Percentiles rank a stretch among this genome's conserved stretches.
Conservation (phyloP, 2,888 invertebrate genomes). For the Steinernema carpocapsae region DNA sequence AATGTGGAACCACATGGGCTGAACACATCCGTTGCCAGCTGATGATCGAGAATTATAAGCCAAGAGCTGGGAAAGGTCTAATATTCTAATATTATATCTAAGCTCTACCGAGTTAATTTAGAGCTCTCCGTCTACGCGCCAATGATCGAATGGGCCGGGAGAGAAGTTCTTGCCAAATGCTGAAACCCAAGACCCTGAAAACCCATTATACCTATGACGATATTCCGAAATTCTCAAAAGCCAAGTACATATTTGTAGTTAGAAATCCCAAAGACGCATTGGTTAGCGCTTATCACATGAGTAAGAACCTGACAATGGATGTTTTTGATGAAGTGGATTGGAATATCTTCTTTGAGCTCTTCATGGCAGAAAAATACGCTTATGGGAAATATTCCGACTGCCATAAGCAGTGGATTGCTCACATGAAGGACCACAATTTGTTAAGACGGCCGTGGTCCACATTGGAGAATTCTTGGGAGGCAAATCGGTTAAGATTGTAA, state of each 20-base stretch:
- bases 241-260: neutral
- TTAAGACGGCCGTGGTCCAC: constrained; percentile 44
- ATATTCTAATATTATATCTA: neutral
- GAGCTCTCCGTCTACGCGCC: constrained; percentile 7
- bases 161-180: neutral
- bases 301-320: constrained; percentile 58
- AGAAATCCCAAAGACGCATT: constrained; percentile 6
- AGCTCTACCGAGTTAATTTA: no score
- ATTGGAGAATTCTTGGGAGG: constrained; percentile 54
- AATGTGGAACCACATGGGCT: constrained; percentile 62
- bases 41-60: constrained; percentile 47
- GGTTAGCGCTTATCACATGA: constrained; percentile 55
- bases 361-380: constrained; percentile 26
- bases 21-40: constrained; percentile 58
- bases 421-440: constrained; percentile 47
- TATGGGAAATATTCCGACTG: constrained; percentile 37
- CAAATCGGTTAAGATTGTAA: constrained; percentile 50
- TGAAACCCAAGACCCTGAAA: neutral
- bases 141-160: neutral
- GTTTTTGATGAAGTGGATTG: constrained; percentile 51
- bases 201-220: neutral
- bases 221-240: neutral
- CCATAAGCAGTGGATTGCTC: constrained; percentile 56
- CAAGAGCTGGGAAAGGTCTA: constrained; percentile 53
- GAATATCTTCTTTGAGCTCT: constrained; percentile 54